Evolutionary conservation across 2,797 vertebrate genomes (phyloP).

Genomic region (Propithecus deckenii): DNA sequence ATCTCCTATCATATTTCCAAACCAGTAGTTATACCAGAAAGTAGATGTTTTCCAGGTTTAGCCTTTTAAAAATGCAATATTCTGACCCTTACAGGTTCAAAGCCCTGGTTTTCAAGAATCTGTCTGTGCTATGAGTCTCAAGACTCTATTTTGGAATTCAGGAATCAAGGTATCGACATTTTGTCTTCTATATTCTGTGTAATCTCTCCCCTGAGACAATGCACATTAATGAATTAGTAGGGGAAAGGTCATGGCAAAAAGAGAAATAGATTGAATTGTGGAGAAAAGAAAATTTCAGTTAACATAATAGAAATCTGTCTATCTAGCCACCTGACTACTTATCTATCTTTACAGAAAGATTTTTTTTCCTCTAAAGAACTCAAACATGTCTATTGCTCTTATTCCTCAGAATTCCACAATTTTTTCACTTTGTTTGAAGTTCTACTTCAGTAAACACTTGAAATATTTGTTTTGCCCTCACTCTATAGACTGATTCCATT

Average conservation of each 20-base stretch:
- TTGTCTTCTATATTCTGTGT: slow-evolving; percentile 12
- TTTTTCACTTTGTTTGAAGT: neutral
- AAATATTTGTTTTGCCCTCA: neutral
- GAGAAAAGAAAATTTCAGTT: neutral
- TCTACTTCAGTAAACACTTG: neutral
- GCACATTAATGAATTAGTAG: slow-evolving; percentile 45
- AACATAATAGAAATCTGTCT: neutral
- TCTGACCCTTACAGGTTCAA: slow-evolving; percentile 28
- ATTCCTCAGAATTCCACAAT: neutral
- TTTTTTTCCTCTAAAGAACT: neutral
- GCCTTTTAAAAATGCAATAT: slow-evolving; percentile 13
- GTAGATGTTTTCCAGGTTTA: neutral
- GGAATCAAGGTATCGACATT: slow-evolving; percentile 41
- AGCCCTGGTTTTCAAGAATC: slow-evolving; percentile 8
- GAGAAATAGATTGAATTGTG: neutral
- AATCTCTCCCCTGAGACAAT: neutral
- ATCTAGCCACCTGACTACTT: neutral
- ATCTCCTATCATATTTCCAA: neutral
- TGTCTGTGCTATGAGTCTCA: slow-evolving; percentile 31
- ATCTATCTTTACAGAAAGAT: neutral
- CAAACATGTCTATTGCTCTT: neutral
- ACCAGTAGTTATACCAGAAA: neutral
- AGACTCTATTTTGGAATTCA: slow-evolving; percentile 43
- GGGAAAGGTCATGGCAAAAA: neutral
- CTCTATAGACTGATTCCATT: neutral